A percentile compares a stretch with the other conserved stretches of the same genome.
Conservation (phyloP, 2,113 vertebrate species). For the Apteryx owenii region DNA sequence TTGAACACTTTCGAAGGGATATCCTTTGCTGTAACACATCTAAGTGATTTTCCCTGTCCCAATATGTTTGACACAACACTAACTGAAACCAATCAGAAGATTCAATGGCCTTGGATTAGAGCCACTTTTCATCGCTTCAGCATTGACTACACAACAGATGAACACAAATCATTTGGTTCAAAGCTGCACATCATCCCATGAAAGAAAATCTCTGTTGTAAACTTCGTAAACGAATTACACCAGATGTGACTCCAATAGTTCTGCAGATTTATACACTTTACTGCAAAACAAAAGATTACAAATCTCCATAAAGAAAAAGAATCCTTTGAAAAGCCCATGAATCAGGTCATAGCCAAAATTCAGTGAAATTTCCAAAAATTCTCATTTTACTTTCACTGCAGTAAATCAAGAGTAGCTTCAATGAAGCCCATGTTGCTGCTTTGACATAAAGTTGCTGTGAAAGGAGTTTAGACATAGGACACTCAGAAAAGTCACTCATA, state of each 20-base stretch:
- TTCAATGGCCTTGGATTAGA: neutral
- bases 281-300: neutral
- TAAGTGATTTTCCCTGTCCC: rapidly evolving
- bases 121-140: neutral
- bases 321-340: neutral
- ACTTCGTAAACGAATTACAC: neutral
- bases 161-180: neutral
- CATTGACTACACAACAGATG: neutral
- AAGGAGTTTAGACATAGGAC: neutral
- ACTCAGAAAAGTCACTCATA: neutral
- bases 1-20: neutral
- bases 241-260: neutral
- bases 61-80: neutral
- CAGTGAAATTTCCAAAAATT: neutral
- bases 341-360: neutral
- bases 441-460: neutral
- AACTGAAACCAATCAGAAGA: neutral
- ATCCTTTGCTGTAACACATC: neutral
- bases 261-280: neutral
- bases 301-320: neutral
- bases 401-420: neutral
- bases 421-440: neutral
- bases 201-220: neutral
- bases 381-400: neutral
- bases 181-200: neutral